Evolutionary conservation across 2,113 vertebrate species (phyloP).

Genomic region (Ciconia boyciana): DNA sequence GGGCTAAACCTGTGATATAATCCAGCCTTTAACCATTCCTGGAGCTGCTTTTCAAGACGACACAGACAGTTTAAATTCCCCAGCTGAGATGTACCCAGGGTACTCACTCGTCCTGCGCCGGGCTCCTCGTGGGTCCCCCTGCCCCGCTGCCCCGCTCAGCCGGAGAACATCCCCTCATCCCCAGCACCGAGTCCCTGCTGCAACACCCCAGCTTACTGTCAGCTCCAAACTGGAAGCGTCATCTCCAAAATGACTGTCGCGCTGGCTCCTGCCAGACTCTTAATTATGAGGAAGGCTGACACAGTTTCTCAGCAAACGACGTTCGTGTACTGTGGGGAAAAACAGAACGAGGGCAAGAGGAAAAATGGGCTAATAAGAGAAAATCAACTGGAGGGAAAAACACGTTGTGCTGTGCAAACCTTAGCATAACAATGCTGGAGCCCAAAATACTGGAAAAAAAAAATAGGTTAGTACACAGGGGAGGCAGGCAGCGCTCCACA

Average conservation of each 20-base stretch:
- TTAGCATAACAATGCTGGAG: neutral
- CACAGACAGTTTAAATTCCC: neutral
- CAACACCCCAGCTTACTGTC: neutral
- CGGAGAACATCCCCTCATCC: neutral
- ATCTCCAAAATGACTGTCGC: constrained; percentile 28
- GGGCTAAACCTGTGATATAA: neutral
- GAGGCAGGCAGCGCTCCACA: neutral
- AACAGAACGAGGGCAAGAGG: constrained; percentile 51
- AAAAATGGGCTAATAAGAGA: constrained; percentile 39
- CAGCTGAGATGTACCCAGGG: neutral
- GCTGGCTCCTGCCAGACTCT: constrained; percentile 35
- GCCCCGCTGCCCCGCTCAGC: neutral
- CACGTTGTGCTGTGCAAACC: neutral
- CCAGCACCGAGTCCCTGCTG: neutral
- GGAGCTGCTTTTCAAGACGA: neutral
- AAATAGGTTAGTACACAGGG: constrained; percentile 25
- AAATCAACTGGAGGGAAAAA: neutral
- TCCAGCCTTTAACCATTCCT: neutral
- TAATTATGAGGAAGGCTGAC: constrained; percentile 39
- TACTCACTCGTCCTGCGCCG: neutral
- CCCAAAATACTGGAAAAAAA: neutral
- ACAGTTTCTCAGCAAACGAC: constrained; percentile 29
- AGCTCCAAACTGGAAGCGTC: constrained; percentile 22
- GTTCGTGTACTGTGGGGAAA: neutral
- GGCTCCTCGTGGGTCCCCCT: neutral